Percentiles rank a stretch among this genome's conserved stretches.
These are phyloP conservation scores for Hypanus sabinus DNA, from an alignment of 2,113 vertebrate species.

Conservation along the genomic window DNA sequence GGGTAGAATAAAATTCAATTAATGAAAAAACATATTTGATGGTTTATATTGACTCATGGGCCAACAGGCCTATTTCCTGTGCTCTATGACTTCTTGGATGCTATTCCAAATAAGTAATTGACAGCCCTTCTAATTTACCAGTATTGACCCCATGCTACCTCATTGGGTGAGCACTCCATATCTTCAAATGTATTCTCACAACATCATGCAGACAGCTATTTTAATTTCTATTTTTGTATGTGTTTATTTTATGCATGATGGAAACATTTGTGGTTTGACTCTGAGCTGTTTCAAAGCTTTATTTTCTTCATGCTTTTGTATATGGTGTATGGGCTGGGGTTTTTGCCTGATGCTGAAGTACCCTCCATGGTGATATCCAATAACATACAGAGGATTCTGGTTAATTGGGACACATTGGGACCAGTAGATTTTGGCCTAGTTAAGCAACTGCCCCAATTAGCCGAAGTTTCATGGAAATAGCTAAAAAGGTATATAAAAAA, in stretches of 20 bases:
- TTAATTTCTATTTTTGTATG: not conserved
- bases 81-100: no score
- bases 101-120: not conserved
- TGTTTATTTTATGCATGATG: not conserved
- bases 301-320: not conserved
- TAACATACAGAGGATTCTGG: no score
- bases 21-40: no score
- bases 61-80: no score
- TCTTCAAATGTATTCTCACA: not conserved
- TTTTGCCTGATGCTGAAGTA: not conserved
- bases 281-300: not conserved
- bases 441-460: no score
- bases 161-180: not conserved
- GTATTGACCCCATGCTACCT: not conserved
- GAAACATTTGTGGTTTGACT: not conserved
- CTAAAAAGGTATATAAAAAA: no score
- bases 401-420: no score
- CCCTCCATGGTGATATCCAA: not conserved
- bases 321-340: no score
- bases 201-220: not conserved
- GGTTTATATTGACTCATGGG: no score
- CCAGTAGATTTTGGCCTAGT: no score
- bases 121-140: not conserved
- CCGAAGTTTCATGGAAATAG: no score
- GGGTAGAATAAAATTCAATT: no score